Evolutionary conservation across 1,140 invertebrate species (phyloP), one percentile per base, ranked within the genome.

Genomic region (Metaphire vulgaris): DNA sequence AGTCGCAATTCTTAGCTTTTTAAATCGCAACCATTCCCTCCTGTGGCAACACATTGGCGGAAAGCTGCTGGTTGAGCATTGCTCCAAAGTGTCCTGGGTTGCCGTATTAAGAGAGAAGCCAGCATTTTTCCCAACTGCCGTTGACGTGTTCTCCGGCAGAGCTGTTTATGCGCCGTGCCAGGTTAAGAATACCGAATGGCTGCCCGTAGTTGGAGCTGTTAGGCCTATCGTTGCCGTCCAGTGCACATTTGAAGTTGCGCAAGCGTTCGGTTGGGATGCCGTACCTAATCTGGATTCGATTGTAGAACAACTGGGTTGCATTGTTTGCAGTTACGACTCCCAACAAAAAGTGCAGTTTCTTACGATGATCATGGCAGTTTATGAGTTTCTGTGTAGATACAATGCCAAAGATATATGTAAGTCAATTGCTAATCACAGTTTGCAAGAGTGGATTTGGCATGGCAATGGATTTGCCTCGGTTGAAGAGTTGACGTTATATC

Each of bases 391-490:
- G 21, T n/a, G 31, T 33, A 29, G 29, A 33, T n/a, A 33, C 6
- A 2, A 56, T 21, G 12, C 21, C 33, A 56, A 66, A 68, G 41
- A 79, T 0, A 29, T 77, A 6, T n/a, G 33, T 33, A 26, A 34
- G 26, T 72, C 72, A 1, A 26, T 77, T 2, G 31, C 56, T 2
- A 66, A 21, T 14, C 29, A 30, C 16, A 33, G 32, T 21, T 2
- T 76, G 26, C 21, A 32, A 14, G 64, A 78, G 30, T 80, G 80
- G 80, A 41, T 76, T n/a, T 76, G 79, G 75, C 67, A 74, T 74
- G 76, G 78, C 28, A 64, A 78, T 75, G 76, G 73, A 33, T 79
- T 80, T 70, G 56, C 14, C 26, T 33, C 56, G 16, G 34, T 76
- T 32, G 29, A 75, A n/a, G 29, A 56, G 32, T 69, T 80, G 28